Evolutionary conservation across 1,140 invertebrate genomes (phyloP).

Genomic region (Ylistrum balloti): DNA sequence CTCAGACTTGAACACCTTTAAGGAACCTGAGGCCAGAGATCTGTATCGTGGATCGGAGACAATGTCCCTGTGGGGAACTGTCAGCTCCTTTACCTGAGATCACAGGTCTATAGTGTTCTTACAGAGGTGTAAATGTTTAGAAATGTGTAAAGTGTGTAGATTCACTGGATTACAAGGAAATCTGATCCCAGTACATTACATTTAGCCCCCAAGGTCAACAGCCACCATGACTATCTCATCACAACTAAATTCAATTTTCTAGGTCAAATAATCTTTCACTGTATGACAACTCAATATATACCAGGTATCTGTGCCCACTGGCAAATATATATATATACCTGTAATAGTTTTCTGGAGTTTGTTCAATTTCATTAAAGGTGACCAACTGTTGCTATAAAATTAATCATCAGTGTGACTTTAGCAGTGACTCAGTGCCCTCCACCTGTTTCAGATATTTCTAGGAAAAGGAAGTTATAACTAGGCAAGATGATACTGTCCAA

Average conservation of each 20-base stretch:
- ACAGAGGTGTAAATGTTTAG: neutral
- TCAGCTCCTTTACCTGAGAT: neutral
- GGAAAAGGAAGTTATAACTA: no score
- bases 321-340: neutral
- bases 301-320: neutral
- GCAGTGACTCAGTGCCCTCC: no score
- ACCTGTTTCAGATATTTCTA: no score
- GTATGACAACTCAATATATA: neutral
- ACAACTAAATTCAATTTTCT: conserved; percentile 23
- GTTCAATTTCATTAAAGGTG: neutral
- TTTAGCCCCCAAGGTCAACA: neutral
- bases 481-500: no score
- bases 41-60: no score
- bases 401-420: no score
- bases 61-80: neutral
- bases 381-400: neutral
- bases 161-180: neutral
- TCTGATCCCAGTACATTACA: neutral
- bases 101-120: neutral
- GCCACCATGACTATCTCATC: neutral
- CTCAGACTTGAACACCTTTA: neutral
- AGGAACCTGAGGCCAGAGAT: neutral
- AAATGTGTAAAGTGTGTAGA: neutral
- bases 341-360: neutral
- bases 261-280: neutral